Evolutionary conservation across 1,140 invertebrate species (phyloP), one percentile per base, ranked within the genome.

Genomic region (Drosophila micromelanica): DNA sequence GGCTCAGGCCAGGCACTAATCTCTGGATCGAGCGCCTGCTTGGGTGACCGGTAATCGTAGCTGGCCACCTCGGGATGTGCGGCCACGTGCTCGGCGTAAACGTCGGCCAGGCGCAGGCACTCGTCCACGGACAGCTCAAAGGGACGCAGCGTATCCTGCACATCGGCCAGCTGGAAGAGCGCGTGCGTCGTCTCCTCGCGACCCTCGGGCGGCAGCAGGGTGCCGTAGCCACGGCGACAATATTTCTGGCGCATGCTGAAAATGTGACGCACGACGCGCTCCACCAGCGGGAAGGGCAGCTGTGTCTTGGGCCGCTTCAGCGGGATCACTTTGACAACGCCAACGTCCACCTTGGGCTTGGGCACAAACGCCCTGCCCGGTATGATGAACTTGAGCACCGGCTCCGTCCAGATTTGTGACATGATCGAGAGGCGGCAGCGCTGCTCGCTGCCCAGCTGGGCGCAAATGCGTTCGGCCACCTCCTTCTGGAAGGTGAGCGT

Each of bases 401-500:
- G 96, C 69, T 96, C 92, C 70, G 98, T 98, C 94, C 97, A 97
- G 90, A 97, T 95, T 92, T 99, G 99, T 85, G 97, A 97, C 96
- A 99, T 99, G 6, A 99, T 93, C 2, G 98, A 99, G 5, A 99
- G 92, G 51, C 98, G 93, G 92, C 97, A 97, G 80, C 99, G 94
- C 90, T 97, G 95, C 11, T 93, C 85, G 46, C 94, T 85, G 38
- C 92, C 85, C 3, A 94, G 93, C 1, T 92, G 92, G 11, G 98
- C 97, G 15, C 96, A 94, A 91, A 99, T 97, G 89, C 99, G 94
- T 91, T 99, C 96, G 1, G 96, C 98, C 1, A 98, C 96, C 94
- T 98, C 97, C 89, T 98, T 96, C 93, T 99, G 99, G 94, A 99
- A 99, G 12, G 98, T 99, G 42, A 99, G 93, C 0, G 98, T 98